Base-by-base conservation (phyloP, 1,140 invertebrate genomes). In the Anastrepha ludens region DNA sequence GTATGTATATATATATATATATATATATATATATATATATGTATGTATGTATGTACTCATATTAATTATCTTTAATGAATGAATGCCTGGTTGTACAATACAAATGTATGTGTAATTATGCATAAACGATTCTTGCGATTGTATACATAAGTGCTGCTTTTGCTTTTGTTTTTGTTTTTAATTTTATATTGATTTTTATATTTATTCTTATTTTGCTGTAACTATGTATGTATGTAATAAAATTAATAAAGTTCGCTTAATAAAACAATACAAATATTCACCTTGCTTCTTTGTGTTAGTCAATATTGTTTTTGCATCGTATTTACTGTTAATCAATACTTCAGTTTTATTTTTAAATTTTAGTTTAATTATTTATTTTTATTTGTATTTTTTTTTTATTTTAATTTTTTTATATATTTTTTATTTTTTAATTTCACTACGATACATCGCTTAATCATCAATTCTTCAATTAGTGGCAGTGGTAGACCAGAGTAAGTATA, bases 381-480 rank as follows among this genome's bases (percentile, higher is more conserved):
- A 17, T 50, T 11, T 74, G 47, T 58, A 81, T 3, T 50, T 78
- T n/a, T 17, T 20, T 50, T 50, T 50, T 50, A 17, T 20, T 78
- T 78, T 55, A 58, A 20, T 6, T 58, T 20, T 81, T 81, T 81
- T n/a, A 15, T n/a, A 17, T 74, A 29, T 29, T 55, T 55, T 55
- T 11, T 55, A 2, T 2, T 55, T 55, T 55, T 55, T 8, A 55
- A 11, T 81, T 81, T 15, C 17, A 81, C 47, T 81, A 81, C 74
- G 55, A 81, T 55, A 81, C 74, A 81, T 17, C 47, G 74, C 74
- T 81, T 55, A 55, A 81, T 81, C 74, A 58, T 81, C 74, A 81
- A 81, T 81, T 81, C 74, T 81, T 81, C 74, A 81, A 81, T 81
- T 81, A 50, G 74, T 81, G 74, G 74, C 74, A 81, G 74, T 81